Base-by-base conservation (phyloP, 1,140 invertebrate species). In the Marisa cornuarietis region DNA sequence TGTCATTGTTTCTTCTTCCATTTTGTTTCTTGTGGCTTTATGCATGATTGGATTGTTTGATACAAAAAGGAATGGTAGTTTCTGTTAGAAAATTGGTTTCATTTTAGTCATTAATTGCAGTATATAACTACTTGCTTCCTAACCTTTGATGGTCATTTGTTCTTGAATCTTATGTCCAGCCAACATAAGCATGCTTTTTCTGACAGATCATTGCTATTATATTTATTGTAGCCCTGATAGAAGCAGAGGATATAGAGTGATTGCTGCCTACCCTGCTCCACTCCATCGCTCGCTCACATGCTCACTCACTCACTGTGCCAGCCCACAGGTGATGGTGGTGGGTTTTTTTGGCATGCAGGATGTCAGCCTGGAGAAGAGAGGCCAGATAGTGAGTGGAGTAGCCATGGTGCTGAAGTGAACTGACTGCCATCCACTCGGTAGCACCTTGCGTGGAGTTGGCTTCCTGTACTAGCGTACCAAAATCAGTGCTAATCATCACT, bases 201-300 rank as follows among this genome's bases (percentile, higher is more conserved):
- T 77, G 62, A 77, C 76, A 31, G 11, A 54, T 31, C 26, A 63
- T n/a, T 77, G 31, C 68, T 62, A 68, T 77, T 77, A 63, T 76
- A 77, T 77, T 69, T 51, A 77, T 77, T 77, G 76, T 77, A 77
- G 76, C 76, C 63, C 76, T 77, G 76, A 77, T 77, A 77, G 76
- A 77, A 65, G 76, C 76, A 52, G 76, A 77, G 76, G 76, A 77
- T 77, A 68, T 77, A 77, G 76, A 77, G 76, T 77, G 76, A 77
- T 66, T 77, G 63, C 76, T 7, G 13, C 76, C 76, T 54, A 20
- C 54, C 49, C 74, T 63, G 14, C 42, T 61, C 42, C 24, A 54
- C 73, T 49, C n/a, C 62, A 58, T 58, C 54, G 16, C 54, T 11
- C 16, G 54, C 54, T 77, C 42, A 49, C 76, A 66, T 24, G 76